These are phyloP conservation scores for Agonum fuliginosum DNA, from an alignment of 2,888 invertebrate species.

Conservation along the genomic window DNA sequence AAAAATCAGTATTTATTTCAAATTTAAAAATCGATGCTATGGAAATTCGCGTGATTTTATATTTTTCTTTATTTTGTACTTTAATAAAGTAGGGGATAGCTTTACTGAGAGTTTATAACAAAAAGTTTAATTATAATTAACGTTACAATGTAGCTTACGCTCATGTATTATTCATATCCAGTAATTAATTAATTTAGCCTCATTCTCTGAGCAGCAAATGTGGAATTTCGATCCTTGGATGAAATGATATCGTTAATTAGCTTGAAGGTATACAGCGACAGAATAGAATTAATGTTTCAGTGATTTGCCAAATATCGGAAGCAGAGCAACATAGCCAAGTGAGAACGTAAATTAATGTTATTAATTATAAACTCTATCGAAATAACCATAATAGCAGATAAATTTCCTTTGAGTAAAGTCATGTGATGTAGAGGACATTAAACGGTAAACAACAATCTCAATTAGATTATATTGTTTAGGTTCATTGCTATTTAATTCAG, in stretches of 20 bases:
- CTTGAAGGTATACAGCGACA: neutral
- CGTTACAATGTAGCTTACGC: too few species aligned
- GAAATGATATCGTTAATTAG: neutral
- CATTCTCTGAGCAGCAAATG: neutral
- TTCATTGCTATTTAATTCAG: too few species aligned
- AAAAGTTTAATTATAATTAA: too few species aligned
- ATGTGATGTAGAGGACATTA: neutral
- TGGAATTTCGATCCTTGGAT: neutral
- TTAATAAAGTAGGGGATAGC: too few species aligned
- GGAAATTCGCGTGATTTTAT: too few species aligned
- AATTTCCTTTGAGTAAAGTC: neutral
- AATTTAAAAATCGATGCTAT: too few species aligned
- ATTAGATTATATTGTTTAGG: too few species aligned
- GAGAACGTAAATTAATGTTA: neutral
- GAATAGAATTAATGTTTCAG: too few species aligned
- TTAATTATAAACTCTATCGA: conserved; percentile 2
- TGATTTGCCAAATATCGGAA: neutral
- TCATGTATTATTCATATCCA: too few species aligned
- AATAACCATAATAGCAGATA: neutral
- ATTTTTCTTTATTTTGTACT: too few species aligned
- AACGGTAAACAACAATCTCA: neutral
- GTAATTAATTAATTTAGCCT: neutral
- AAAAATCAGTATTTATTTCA: too few species aligned
- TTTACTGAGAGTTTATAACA: too few species aligned
- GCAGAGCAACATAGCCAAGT: neutral